Conservation (phyloP, 1,140 invertebrate species). For the Papilio machaon region DNA sequence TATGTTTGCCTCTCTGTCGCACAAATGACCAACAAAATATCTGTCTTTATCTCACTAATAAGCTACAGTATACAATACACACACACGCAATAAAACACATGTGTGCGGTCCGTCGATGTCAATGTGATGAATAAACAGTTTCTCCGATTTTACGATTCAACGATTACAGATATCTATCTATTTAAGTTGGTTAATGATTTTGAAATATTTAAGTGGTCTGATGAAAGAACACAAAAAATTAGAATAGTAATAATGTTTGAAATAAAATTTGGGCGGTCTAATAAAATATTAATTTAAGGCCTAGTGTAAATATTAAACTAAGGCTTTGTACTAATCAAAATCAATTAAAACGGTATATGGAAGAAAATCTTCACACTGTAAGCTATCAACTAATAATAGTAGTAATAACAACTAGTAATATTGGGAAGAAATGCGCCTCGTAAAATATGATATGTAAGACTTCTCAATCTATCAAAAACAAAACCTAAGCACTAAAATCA, state of each 20-base stretch:
- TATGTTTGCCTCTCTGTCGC: conserved; percentile 64
- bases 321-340: background rate
- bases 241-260: background rate
- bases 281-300: background rate
- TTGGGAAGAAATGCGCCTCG: background rate
- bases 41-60: conserved; percentile 76
- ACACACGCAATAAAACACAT: conserved; percentile 51
- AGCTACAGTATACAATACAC: conserved; percentile 58
- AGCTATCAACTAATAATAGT: too few species aligned
- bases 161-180: conserved; percentile 77
- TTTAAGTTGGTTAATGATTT: conserved; percentile 77
- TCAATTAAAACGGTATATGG: background rate
- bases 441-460: background rate
- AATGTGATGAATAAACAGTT: conserved; percentile 80
- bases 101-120: conserved; percentile 62
- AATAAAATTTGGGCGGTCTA: background rate
- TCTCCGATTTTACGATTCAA: conserved; percentile 80
- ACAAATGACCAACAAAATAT: conserved; percentile 56
- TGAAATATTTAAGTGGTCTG: conserved; percentile 70
- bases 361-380: background rate
- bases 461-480: too few species aligned
- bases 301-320: background rate
- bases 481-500: background rate
- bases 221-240: conserved; percentile 49
- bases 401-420: too few species aligned